A percentile compares a stretch with the other conserved stretches of the same genome.
Evolutionary conservation across 2,797 vertebrate species (phyloP).

Genomic region (Lepilemur ruficaudatus): DNA sequence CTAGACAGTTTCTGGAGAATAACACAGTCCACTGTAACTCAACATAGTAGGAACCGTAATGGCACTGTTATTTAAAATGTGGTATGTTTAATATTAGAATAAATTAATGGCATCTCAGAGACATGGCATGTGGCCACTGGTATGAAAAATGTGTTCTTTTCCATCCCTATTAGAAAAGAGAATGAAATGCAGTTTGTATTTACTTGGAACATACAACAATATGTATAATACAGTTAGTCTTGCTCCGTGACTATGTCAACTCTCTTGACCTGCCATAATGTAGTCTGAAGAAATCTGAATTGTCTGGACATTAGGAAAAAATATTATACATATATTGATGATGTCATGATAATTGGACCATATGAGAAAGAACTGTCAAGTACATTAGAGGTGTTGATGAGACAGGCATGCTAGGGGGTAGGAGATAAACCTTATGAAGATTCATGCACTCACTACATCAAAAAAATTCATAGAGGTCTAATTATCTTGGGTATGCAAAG

Average conservation of each 20-base stretch:
- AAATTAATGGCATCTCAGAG: not conserved
- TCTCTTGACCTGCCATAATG: not conserved
- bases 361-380: not conserved
- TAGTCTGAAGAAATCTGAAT: not conserved
- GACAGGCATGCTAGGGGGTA: not conserved
- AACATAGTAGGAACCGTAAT: not conserved
- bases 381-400: not conserved
- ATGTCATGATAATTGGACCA: not conserved
- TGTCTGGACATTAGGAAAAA: not conserved
- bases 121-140: not conserved
- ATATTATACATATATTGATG: not conserved
- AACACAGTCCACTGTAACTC: not conserved
- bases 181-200: not conserved
- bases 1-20: not conserved
- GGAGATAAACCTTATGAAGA: not conserved
- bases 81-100: not conserved
- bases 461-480: not conserved
- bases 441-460: not conserved
- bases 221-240: not conserved
- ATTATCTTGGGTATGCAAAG: not conserved
- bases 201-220: not conserved
- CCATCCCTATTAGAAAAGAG: not conserved
- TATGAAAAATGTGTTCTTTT: not conserved
- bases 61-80: not conserved
- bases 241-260: not conserved